Percentiles rank a stretch among this genome's conserved stretches.
Conservation (phyloP, 2,113 vertebrate genomes). For the Clarias gariepinus region DNA sequence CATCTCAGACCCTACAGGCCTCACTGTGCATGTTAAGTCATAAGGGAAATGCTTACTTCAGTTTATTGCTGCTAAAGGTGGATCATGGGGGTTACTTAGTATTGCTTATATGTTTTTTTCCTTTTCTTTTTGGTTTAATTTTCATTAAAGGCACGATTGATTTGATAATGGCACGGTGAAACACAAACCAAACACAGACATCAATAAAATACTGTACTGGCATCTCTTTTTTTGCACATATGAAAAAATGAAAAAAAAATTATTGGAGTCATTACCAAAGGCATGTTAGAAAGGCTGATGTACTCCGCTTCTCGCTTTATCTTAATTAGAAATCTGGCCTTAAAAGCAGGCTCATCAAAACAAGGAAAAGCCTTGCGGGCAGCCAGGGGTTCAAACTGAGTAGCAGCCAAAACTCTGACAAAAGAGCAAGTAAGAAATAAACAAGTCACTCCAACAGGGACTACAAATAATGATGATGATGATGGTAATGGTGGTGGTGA, state of each 20-base stretch:
- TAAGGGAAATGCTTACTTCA: no score
- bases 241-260: background rate
- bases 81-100: no score
- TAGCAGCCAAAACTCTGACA: constrained; percentile 86
- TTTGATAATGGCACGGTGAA: no score
- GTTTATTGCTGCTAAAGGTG: no score
- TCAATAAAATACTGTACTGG: background rate
- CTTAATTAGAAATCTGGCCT: constrained; percentile 87
- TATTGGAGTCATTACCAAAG: constrained; percentile 76
- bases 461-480: background rate
- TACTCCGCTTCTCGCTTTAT: constrained; percentile 80
- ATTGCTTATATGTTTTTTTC: no score
- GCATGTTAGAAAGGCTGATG: constrained; percentile 92
- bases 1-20: no score
- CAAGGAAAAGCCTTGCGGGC: constrained; percentile 94
- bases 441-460: background rate
- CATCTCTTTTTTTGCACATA: background rate
- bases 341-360: constrained; percentile 95
- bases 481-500: background rate
- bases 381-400: constrained; percentile 92
- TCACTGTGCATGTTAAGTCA: no score
- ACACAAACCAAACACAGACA: background rate
- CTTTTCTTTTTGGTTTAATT: no score
- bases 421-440: background rate
- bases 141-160: no score